Conservation (phyloP, 2,797 vertebrate species). For the Chromobotia macracanthus region DNA sequence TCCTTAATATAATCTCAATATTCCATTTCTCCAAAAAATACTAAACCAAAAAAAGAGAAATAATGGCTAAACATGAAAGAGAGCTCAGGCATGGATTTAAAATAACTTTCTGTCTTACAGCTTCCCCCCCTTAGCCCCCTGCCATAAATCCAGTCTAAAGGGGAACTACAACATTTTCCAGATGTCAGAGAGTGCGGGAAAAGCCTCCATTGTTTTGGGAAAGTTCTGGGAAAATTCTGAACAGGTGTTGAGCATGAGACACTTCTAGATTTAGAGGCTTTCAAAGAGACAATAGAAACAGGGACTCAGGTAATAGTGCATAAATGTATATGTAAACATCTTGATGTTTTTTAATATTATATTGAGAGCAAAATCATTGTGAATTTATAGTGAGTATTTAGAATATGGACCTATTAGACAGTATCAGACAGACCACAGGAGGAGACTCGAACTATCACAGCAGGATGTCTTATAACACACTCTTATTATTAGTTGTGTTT, state of each 20-base stretch:
- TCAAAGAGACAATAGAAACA: conserved; percentile 18
- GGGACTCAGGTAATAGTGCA: no score
- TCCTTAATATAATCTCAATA: no score
- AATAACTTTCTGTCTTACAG: conserved; percentile 39
- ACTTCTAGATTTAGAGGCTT: conserved; percentile 32
- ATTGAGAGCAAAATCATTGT: no score
- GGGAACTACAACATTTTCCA: conserved; percentile 71
- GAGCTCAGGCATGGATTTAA: not conserved
- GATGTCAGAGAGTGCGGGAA: conserved; percentile 70
- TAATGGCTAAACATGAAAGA: conserved; percentile 6
- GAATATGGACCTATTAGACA: not conserved
- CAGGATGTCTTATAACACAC: no score
- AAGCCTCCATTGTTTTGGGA: conserved; percentile 68
- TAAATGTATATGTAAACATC: no score
- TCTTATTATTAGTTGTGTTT: no score
- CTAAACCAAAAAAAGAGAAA: conserved; percentile 1
- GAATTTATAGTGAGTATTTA: not conserved
- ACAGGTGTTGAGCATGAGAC: conserved; percentile 73
- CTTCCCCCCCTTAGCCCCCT: conserved; percentile 29
- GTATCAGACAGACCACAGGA: no score
- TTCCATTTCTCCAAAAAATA: no score
- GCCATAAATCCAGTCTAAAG: conserved; percentile 68
- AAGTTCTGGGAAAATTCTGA: conserved; percentile 66
- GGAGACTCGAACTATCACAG: no score
- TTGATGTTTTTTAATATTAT: no score